A percentile compares a stretch with the other conserved stretches of the same genome.
Evolutionary conservation across 2,113 vertebrate genomes (phyloP).

Genomic region (Sakesphorus luctuosus): DNA sequence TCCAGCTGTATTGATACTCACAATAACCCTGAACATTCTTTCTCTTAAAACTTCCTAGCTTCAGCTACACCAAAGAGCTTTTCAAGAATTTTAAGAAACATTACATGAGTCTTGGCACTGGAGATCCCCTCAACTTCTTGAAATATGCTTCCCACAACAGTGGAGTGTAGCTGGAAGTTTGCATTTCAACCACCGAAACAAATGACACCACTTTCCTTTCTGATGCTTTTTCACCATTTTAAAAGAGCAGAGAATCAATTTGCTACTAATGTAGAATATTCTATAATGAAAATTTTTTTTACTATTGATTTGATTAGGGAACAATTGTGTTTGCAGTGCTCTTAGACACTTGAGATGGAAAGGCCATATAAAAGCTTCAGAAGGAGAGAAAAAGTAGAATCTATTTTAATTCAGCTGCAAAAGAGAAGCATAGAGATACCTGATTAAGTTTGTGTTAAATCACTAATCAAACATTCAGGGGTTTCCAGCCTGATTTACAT

Average conservation of each 20-base stretch:
- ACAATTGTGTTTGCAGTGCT: not conserved
- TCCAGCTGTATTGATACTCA: not conserved
- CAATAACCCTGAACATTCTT: not conserved
- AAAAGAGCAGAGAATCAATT: not conserved
- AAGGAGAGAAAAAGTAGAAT: not conserved
- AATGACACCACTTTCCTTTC: not conserved
- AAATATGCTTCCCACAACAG: not conserved
- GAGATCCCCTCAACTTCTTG: not conserved
- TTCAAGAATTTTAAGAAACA: not conserved
- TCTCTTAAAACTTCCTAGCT: not conserved
- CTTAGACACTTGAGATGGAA: not conserved
- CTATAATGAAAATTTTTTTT: not conserved
- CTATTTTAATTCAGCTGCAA: not conserved
- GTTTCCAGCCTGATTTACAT: not conserved
- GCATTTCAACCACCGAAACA: not conserved
- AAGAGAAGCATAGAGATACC: not conserved
- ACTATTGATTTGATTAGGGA: not conserved
- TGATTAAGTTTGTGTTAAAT: not conserved
- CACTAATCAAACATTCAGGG: not conserved
- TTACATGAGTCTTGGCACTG: not conserved
- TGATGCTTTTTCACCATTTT: not conserved
- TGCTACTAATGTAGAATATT: not conserved
- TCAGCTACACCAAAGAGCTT: not conserved
- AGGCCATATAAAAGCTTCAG: not conserved
- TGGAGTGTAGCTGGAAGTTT: not conserved